Evolutionary conservation across 2,797 vertebrate species (phyloP), one percentile per base, ranked within the genome.

Genomic region (Tadarida brasiliensis): DNA sequence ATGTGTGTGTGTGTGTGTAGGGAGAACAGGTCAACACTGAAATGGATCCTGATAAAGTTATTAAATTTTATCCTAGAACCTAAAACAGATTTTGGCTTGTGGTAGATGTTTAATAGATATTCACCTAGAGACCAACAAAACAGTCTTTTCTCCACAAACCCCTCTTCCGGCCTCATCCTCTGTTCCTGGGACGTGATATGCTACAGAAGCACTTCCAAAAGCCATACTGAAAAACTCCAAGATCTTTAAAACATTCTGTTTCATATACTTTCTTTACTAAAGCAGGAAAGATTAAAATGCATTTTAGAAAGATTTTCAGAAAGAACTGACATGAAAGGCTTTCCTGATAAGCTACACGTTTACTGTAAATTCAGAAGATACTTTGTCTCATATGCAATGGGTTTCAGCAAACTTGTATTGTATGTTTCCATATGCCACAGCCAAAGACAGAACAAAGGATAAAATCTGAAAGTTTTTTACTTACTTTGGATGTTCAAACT

Each of bases 401-500:
- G 2, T 49, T 87, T 65, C 56, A 77, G 51, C 63, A 65, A 51
- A 81, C 59, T 54, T 81, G 67, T 54, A 14, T 24, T 24, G 73
- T 0, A 44, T 83, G 57, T 93, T 92, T 90, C 82, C 33, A 73
- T 28, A 95, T 51, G 39, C 61, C 24, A 94, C 92, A 92, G 39
- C 39, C 84, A 82, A 1, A 44, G 39, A 91, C 3, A 95, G 3
- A 73, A 54, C 28, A 61, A 94, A 83, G 47, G 65, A 91, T 73
- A 22, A n/a, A 74, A 4, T 87, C 15, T 65, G 77, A 77, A 94
- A 82, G 26, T 88, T 67, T 93, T 81, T 94, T 77, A 99, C 99
- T 99, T 99, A 99, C 99, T 99, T 99, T 96, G 99, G 99, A 97
- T 99, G 99, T 16, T 97, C 98, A 98, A 99, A 99, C 93, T 99